Percentiles rank a stretch among this genome's conserved stretches.
Conservation (phyloP, 2,888 invertebrate genomes). For the Epistrophe eligans region DNA sequence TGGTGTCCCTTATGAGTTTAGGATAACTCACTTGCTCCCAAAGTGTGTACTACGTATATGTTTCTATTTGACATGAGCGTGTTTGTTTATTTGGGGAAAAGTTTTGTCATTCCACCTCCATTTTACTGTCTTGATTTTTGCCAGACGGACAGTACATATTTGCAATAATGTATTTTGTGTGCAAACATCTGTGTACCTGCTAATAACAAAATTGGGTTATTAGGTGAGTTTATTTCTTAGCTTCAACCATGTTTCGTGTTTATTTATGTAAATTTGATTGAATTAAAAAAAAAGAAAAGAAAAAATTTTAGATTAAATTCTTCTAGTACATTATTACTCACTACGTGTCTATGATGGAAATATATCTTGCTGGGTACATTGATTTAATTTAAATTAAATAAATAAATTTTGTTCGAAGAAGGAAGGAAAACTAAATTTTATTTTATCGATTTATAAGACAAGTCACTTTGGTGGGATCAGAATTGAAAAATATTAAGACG, state of each 20-base stretch:
- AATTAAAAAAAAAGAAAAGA: background rate
- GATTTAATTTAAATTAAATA: too few species aligned
- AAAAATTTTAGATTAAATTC: background rate
- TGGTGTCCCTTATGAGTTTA: slow-evolving; percentile 37
- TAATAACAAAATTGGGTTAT: slow-evolving; percentile 76
- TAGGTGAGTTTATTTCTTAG: slow-evolving; percentile 75
- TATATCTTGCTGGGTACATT: too few species aligned
- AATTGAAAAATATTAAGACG: too few species aligned
- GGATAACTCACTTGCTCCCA: slow-evolving; percentile 35
- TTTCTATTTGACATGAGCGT: slow-evolving; percentile 62
- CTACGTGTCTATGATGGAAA: too few species aligned
- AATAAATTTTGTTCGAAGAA: too few species aligned
- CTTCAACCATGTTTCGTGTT: slow-evolving; percentile 63
- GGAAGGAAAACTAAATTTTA: too few species aligned
- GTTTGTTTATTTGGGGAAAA: slow-evolving; percentile 74
- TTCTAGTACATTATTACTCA: background rate
- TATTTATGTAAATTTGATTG: slow-evolving; percentile 21
- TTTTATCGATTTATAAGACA: too few species aligned
- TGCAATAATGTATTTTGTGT: slow-evolving; percentile 71
- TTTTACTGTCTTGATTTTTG: slow-evolving; percentile 46
- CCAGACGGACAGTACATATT: slow-evolving; percentile 63
- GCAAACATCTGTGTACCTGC: slow-evolving; percentile 71
- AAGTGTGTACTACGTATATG: slow-evolving; percentile 52
- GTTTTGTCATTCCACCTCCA: slow-evolving; percentile 76
- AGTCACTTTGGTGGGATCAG: too few species aligned